Evolutionary conservation across 92 coral and sea anemone genomes (phyloP).

Genomic region (Desmophyllum pertusum): DNA sequence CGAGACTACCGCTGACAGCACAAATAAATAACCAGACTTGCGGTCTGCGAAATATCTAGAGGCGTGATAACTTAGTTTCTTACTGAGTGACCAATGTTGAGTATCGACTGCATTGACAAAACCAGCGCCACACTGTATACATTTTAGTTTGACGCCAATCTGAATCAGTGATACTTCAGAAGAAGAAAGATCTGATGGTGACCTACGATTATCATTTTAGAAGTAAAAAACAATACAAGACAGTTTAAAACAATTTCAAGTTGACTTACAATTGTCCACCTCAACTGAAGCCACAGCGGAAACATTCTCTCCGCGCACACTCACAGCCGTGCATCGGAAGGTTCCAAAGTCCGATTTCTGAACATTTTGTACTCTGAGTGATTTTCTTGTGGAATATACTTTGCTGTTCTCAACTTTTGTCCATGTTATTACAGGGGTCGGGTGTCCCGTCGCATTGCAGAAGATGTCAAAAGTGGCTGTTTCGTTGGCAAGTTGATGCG

Average conservation of each 20-base stretch:
- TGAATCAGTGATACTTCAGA: neutral
- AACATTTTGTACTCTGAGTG: slow-evolving; percentile 32
- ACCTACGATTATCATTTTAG: no score
- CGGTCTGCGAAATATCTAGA: no score
- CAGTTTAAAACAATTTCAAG: neutral
- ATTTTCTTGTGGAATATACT: slow-evolving; percentile 27
- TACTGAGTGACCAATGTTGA: no score
- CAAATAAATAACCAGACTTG: no score
- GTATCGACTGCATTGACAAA: neutral
- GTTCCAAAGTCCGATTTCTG: slow-evolving; percentile 61
- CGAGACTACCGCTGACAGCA: no score
- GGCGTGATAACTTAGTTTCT: no score
- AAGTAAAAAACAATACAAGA: neutral
- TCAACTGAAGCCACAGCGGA: slow-evolving; percentile 50
- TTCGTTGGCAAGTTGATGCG: slow-evolving; percentile 64
- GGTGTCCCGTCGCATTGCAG: slow-evolving; percentile 86
- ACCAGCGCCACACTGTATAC: neutral
- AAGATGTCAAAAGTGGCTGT: slow-evolving; percentile 60
- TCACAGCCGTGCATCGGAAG: slow-evolving; percentile 66
- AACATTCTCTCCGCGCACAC: slow-evolving; percentile 56
- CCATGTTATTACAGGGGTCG: slow-evolving; percentile 69
- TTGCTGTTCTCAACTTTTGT: slow-evolving; percentile 34
- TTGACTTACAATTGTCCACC: slow-evolving; percentile 62
- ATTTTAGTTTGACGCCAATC: neutral
- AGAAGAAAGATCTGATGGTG: neutral